phyloP scores from a whole-genome alignment of 2,113 vertebrate species.

The Sclerurus mexicanus region DNA sequence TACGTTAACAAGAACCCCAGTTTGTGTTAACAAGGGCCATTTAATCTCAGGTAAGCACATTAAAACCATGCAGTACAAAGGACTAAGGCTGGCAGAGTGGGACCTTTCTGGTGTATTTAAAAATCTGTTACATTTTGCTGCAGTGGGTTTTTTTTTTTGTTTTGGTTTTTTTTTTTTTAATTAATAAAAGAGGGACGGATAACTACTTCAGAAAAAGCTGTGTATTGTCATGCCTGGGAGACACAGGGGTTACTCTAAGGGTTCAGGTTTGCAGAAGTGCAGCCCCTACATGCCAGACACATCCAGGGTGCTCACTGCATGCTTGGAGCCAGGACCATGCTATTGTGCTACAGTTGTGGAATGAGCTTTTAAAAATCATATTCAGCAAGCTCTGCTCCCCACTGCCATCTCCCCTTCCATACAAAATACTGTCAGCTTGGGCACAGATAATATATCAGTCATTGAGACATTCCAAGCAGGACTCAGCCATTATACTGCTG shows the following conservation, averaged over 20 bases:
- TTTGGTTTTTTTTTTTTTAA: neutral
- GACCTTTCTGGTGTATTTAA: neutral
- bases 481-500: neutral
- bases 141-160: rapidly evolving
- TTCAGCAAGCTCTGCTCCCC: neutral
- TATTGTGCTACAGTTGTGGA: neutral
- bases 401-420: neutral
- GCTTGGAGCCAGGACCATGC: neutral
- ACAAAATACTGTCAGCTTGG: neutral
- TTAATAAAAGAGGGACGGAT: neutral
- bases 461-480: neutral
- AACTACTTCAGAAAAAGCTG: neutral
- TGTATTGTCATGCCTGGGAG: neutral
- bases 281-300: neutral
- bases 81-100: neutral
- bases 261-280: neutral
- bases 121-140: neutral
- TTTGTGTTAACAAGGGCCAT: neutral
- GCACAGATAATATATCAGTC: neutral
- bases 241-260: neutral
- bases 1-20: neutral
- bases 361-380: neutral
- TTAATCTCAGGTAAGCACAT: neutral
- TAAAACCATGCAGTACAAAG: neutral
- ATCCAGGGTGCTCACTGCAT: rapidly evolving